Conservation (phyloP, 2,888 invertebrate species). For the Caenorhabditis zanzibari region DNA sequence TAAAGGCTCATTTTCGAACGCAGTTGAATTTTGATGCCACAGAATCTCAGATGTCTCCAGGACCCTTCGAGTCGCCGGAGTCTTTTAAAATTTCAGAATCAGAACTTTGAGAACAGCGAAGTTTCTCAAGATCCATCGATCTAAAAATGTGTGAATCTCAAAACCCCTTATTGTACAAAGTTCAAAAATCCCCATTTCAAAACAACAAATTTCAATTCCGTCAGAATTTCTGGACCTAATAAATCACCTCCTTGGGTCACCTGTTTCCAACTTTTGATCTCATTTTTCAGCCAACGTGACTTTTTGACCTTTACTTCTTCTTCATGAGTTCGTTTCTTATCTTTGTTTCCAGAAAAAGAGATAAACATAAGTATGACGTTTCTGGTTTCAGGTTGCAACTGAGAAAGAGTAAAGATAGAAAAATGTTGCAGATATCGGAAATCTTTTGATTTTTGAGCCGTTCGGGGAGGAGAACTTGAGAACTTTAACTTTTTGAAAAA, state of each 20-base stretch:
- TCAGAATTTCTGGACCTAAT: neutral
- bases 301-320: conserved; percentile 28
- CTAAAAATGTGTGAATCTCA: too few relatives aligned
- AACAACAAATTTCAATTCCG: neutral
- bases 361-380: conserved; percentile 22
- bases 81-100: too few relatives aligned
- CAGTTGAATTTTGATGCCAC: too few relatives aligned
- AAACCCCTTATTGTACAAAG: too few relatives aligned
- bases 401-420: neutral
- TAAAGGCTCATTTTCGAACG: too few relatives aligned
- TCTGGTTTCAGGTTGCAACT: conserved; percentile 17
- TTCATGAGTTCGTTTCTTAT: conserved; percentile 13
- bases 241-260: neutral
- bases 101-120: too few relatives aligned
- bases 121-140: too few relatives aligned
- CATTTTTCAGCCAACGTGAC: conserved; percentile 28
- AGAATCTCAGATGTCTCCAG: too few relatives aligned
- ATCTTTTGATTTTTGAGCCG: conserved; percentile 20
- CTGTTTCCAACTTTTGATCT: conserved; percentile 30
- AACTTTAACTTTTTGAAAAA: neutral
- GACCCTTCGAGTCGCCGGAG: too few relatives aligned
- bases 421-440: conserved; percentile 27
- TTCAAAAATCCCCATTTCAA: too few relatives aligned
- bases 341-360: conserved; percentile 23
- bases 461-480: neutral